These are phyloP conservation scores for Globicephala melas DNA, from an alignment of 2,113 vertebrate species.

Conservation along the genomic window DNA sequence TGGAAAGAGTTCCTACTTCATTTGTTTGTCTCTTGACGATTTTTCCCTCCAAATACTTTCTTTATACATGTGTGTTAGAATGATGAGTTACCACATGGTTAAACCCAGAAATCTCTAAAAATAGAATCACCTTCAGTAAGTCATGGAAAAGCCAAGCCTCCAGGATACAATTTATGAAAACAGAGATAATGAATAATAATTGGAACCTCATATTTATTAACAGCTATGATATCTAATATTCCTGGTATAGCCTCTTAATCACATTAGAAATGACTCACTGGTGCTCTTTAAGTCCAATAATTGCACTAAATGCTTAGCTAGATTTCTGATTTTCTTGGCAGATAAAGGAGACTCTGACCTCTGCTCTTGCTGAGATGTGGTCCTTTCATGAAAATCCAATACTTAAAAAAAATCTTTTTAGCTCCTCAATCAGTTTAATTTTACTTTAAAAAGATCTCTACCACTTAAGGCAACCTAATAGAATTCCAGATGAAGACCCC, in stretches of 20 bases:
- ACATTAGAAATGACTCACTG: neutral
- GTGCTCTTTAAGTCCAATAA: neutral
- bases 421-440: neutral
- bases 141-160: neutral
- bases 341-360: neutral
- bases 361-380: neutral
- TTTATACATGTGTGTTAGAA: neutral
- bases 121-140: neutral
- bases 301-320: neutral
- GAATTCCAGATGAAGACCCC: neutral
- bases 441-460: neutral
- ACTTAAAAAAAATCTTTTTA: neutral
- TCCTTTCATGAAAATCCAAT: neutral
- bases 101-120: neutral
- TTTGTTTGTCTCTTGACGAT: neutral
- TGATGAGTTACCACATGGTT: neutral
- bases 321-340: neutral
- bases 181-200: neutral
- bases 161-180: neutral
- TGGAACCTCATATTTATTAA: neutral
- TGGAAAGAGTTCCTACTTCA: neutral
- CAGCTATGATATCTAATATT: conserved; percentile 4
- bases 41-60: neutral
- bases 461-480: neutral
- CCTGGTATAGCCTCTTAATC: neutral